Conservation (phyloP, 2,888 invertebrate species). For the Apodemia duryi region DNA sequence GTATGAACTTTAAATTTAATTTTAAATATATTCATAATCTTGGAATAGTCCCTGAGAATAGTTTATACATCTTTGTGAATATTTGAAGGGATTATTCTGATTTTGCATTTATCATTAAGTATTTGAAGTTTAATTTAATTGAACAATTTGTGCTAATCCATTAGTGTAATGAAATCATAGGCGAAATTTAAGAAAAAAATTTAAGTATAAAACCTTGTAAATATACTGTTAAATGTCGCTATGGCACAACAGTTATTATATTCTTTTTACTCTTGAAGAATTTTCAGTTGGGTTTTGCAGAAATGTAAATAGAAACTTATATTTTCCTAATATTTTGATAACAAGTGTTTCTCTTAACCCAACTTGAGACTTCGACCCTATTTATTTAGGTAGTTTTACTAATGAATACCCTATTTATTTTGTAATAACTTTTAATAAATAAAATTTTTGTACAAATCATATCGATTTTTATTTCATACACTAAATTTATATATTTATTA, state of each 20-base stretch:
- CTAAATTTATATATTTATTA: not conserved
- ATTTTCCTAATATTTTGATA: constrained; percentile 19
- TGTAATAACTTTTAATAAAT: constrained; percentile 58
- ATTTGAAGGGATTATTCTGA: constrained; percentile 72
- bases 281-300: constrained; percentile 78
- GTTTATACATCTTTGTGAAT: constrained; percentile 22
- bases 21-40: constrained; percentile 33
- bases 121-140: constrained; percentile 24
- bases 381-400: constrained; percentile 59
- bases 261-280: constrained; percentile 47
- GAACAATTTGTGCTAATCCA: constrained; percentile 17
- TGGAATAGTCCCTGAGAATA: constrained; percentile 70
- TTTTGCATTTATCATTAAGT: constrained; percentile 29
- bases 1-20: constrained; percentile 25
- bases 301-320: constrained; percentile 40
- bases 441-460: constrained; percentile 74
- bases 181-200: not conserved
- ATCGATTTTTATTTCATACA: constrained; percentile 47
- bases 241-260: constrained; percentile 46
- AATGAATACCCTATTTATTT: constrained; percentile 63
- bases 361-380: constrained; percentile 76
- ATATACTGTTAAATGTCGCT: constrained; percentile 49
- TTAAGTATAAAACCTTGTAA: constrained; percentile 46
- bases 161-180: constrained; percentile 6
- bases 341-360: constrained; percentile 67